A percentile compares a stretch with the other conserved stretches of the same genome.
These are phyloP conservation scores for mouse (Mus musculus) DNA, from an alignment of 2,113 vertebrate species.

Conservation along the genomic window GRCm39 chr3:141035501-141036000, in stretches of 20 bases:
- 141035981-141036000: background rate
- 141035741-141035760: background rate
- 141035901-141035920: too few species aligned
- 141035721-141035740: background rate
- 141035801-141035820: background rate
- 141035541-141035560: too few species aligned
- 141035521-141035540: too few species aligned
- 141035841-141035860: background rate
- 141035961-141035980: background rate
- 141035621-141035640: background rate
- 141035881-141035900: background rate
- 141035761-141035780: background rate
- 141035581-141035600: background rate
- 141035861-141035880: too few species aligned
- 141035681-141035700: background rate
- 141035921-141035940: background rate
- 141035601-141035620: background rate
- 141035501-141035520: too few species aligned
- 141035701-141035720: background rate
- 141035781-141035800: background rate
- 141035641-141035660: background rate
- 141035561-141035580: background rate
- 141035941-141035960: background rate
- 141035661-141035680: background rate
- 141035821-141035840: background rate